Conservation (phyloP, 2,113 vertebrate genomes). For the Odontesthes bonariensis region DNA sequence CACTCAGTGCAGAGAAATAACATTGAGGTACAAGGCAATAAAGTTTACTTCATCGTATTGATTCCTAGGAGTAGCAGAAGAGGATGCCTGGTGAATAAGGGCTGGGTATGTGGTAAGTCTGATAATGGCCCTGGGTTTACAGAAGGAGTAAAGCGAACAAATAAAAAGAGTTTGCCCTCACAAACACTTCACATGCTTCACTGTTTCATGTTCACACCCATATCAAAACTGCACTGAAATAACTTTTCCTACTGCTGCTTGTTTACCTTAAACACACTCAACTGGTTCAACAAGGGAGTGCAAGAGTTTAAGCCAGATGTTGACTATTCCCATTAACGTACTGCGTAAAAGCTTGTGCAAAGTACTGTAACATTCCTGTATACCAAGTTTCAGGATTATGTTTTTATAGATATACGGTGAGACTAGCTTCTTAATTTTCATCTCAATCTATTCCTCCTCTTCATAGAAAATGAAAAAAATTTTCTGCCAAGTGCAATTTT, state of each 20-base stretch:
- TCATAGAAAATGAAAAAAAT: no score
- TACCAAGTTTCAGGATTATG: no score
- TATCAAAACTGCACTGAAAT: background rate
- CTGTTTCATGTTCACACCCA: background rate
- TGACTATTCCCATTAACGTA: background rate
- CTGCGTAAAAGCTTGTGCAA: background rate
- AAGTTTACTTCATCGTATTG: slow-evolving; percentile 8
- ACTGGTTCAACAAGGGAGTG: background rate
- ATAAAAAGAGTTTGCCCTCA: slow-evolving; percentile 2
- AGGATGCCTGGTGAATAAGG: background rate
- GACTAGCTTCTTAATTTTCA: no score
- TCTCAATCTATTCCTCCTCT: no score
- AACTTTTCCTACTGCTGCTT: background rate
- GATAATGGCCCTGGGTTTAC: background rate
- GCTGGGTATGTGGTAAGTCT: background rate
- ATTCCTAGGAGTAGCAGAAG: slow-evolving; percentile 1
- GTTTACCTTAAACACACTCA: background rate
- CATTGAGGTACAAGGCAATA: background rate
- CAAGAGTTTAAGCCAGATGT: background rate
- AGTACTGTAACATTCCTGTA: background rate
- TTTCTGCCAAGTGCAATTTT: no score
- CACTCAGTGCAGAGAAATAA: slow-evolving; percentile 2
- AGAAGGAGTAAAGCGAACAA: background rate
- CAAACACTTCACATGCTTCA: background rate
- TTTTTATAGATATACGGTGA: no score